Percentiles rank a stretch among this genome's conserved stretches.
phyloP scores from a whole-genome alignment of 23 tunicate species.

The Styela clava region DNA sequence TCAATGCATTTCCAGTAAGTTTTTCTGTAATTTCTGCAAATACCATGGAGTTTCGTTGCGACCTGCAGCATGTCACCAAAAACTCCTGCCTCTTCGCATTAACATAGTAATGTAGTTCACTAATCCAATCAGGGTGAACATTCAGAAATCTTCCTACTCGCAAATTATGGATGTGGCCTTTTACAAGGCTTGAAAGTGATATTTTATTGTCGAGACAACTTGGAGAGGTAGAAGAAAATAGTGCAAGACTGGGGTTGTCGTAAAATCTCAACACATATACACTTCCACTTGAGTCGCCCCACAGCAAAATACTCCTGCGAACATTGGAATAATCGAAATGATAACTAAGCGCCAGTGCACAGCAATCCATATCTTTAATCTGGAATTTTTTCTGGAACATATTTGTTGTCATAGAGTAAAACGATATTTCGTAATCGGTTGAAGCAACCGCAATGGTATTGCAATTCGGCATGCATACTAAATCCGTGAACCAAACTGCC shows the following conservation, averaged over 20 bases:
- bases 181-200: constrained; percentile 21
- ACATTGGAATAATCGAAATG: constrained; percentile 36
- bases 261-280: constrained; percentile 47
- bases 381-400: constrained; percentile 67
- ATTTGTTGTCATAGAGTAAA: constrained; percentile 54
- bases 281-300: constrained; percentile 87
- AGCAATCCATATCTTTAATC: constrained; percentile 54
- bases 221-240: constrained; percentile 44
- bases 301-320: constrained; percentile 36
- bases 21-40: constrained; percentile 37
- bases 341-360: constrained; percentile 68
- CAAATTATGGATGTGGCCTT: constrained; percentile 30
- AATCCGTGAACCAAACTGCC: constrained; percentile 50
- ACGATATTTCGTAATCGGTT: constrained; percentile 69
- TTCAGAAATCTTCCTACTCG: constrained; percentile 29
- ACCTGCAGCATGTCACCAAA: constrained; percentile 31
- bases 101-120: constrained; percentile 62
- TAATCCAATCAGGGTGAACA: constrained; percentile 68
- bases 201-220: constrained; percentile 26
- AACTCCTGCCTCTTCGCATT: constrained; percentile 53
- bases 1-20: background rate
- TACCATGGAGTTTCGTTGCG: constrained; percentile 4
- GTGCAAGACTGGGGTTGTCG: constrained; percentile 61
- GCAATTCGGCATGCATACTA: constrained; percentile 83
- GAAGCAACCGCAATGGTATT: constrained; percentile 78